Percentiles rank a stretch among this genome's conserved stretches.
phyloP scores from a whole-genome alignment of 2,797 vertebrate genomes.

The Falco columbarius region DNA sequence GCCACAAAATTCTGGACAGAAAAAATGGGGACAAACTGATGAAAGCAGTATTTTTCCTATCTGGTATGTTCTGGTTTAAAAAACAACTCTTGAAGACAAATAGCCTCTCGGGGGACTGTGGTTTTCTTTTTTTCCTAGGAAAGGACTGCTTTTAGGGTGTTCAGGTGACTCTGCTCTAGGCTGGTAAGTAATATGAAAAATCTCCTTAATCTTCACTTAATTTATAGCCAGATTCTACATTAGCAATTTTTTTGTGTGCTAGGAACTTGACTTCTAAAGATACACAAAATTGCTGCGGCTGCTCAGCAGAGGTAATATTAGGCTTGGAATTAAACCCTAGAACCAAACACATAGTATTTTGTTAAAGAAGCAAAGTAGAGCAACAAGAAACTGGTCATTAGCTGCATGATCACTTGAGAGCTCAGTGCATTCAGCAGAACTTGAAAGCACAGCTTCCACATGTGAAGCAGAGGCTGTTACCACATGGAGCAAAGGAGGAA shows the following conservation, averaged over 20 bases:
- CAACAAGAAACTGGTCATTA: not conserved
- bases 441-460: not conserved
- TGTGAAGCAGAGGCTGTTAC: not conserved
- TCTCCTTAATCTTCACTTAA: not conserved
- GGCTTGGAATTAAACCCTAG: not conserved
- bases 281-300: not conserved
- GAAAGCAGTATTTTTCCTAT: not conserved
- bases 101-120: not conserved
- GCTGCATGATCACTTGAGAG: not conserved
- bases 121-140: not conserved
- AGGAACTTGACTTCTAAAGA: not conserved
- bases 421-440: not conserved
- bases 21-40: not conserved
- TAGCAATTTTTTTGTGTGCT: not conserved
- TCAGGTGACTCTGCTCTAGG: not conserved
- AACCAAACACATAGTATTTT: accelerated
- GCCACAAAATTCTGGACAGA: not conserved
- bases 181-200: not conserved
- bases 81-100: not conserved
- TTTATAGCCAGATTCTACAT: not conserved
- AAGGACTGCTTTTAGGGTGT: not conserved
- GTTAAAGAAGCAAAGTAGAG: not conserved
- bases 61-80: not conserved
- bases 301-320: not conserved
- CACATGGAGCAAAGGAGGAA: not conserved